Base-by-base conservation (phyloP, 2,797 vertebrate genomes). In the Enteromius thamalakanensis region DNA sequence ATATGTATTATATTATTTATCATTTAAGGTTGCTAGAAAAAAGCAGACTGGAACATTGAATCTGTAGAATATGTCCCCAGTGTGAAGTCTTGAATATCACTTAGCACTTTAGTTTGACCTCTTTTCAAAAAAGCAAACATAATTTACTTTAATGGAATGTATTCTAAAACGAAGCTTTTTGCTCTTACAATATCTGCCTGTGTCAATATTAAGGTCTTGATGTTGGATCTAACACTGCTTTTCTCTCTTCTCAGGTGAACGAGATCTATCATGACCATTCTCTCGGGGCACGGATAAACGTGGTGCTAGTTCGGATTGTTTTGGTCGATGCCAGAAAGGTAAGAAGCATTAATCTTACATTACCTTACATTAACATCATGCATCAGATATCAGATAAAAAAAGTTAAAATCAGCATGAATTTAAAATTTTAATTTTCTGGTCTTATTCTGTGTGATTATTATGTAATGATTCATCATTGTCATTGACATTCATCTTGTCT, bases 201-300 rank as follows among this genome's bases (percentile, higher is more conserved):
- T 68, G n/a, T 80, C 23, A 58, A 10, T 74, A 64, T 65, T 23
- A 55, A 55, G 19, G 45, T 64, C 17, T 15, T 47, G 2, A 34
- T 68, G 72, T 58, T 74, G 51, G 17, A 70, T 76, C 64, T 77
- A 86, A 84, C 42, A 12, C 26, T 49, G 9, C 14, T 80, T 71
- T 80, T 68, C 2, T 29, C 90, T 86, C 91, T 84, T 94, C 93
- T 32, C 92, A 99, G 98, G 97, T 99, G 53, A 98, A 99, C 55
- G 97, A 99, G 91, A 97, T 99, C 89, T 99, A 99, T 86, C 97
- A 97, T 4, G 96, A 99, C 8, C 96, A 96, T 64, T 98, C 98
- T 79, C 89, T 99, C 84, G 98, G 98, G 1, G 96, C 96, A 80
- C 96, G 97, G 89, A 96, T 99, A 89, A 99, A 99, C 0, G 93